Conservation (phyloP, 2,888 invertebrate genomes). For the Phymatocera aterrima region DNA sequence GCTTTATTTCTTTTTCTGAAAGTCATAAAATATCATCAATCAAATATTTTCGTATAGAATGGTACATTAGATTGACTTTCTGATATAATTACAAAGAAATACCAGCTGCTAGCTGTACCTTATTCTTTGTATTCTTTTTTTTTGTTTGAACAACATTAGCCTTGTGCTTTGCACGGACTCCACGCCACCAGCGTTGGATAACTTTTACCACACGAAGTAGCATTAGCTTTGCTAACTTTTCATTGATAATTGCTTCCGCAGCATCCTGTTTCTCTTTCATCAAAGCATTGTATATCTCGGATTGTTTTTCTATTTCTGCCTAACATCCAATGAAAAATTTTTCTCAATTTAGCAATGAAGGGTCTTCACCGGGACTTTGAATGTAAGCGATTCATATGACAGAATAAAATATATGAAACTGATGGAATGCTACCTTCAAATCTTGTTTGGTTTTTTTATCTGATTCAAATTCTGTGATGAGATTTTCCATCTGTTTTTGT, state of each 20-base stretch:
- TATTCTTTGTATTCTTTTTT: conserved; percentile 46
- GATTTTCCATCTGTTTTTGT: conserved; percentile 49
- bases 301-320: conserved; percentile 54
- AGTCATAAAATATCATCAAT: background rate
- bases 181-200: conserved; percentile 59
- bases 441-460: conserved; percentile 47
- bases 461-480: conserved; percentile 49
- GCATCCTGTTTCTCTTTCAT: conserved; percentile 50
- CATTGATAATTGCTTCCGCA: conserved; percentile 17
- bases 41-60: background rate
- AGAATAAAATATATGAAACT: background rate
- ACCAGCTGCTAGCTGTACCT: background rate
- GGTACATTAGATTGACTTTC: background rate
- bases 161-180: conserved; percentile 26
- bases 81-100: too few species aligned
- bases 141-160: conserved; percentile 1
- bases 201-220: conserved; percentile 52
- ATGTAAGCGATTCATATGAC: background rate
- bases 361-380: background rate
- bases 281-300: conserved; percentile 48
- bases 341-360: background rate
- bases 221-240: conserved; percentile 50
- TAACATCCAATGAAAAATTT: conserved; percentile 11
- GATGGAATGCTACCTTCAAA: conserved; percentile 47
- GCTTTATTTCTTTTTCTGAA: conserved; percentile 33